Conservation (phyloP, 2,888 invertebrate genomes). For the Adineta ricciae region DNA sequence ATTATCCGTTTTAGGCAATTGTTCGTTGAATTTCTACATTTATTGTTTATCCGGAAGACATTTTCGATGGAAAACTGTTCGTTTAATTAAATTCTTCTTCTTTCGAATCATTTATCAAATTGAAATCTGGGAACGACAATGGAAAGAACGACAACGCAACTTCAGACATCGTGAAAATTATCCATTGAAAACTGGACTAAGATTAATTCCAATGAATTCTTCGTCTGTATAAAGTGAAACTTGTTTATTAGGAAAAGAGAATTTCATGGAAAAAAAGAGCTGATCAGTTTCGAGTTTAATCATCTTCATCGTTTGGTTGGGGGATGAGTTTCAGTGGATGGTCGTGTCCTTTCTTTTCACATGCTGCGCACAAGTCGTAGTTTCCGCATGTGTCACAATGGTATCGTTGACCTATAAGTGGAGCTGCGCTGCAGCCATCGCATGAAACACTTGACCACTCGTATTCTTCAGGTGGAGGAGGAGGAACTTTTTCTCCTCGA, state of each 20-base stretch:
- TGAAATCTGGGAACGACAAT: background rate
- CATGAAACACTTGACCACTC: background rate
- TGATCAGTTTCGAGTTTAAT: background rate
- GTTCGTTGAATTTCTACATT: background rate
- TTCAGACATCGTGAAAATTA: too few relatives aligned
- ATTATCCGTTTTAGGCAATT: background rate
- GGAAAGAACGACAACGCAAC: background rate
- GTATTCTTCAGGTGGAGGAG: background rate
- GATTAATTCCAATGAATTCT: too few relatives aligned
- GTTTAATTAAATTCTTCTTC: background rate
- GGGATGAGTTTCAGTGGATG: background rate
- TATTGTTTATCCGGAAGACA: background rate
- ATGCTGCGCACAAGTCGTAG: background rate
- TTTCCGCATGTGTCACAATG: background rate
- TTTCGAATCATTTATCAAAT: background rate
- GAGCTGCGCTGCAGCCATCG: background rate
- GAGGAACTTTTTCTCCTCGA: background rate
- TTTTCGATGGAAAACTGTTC: background rate
- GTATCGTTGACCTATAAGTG: background rate
- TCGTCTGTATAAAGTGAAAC: too few relatives aligned
- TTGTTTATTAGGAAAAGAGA: too few relatives aligned
- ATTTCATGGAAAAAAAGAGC: too few relatives aligned
- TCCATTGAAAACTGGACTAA: too few relatives aligned
- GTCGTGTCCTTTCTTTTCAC: background rate
- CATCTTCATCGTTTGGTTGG: background rate